Conservation (phyloP, 2,888 invertebrate species). For the Drosophila colorata region DNA sequence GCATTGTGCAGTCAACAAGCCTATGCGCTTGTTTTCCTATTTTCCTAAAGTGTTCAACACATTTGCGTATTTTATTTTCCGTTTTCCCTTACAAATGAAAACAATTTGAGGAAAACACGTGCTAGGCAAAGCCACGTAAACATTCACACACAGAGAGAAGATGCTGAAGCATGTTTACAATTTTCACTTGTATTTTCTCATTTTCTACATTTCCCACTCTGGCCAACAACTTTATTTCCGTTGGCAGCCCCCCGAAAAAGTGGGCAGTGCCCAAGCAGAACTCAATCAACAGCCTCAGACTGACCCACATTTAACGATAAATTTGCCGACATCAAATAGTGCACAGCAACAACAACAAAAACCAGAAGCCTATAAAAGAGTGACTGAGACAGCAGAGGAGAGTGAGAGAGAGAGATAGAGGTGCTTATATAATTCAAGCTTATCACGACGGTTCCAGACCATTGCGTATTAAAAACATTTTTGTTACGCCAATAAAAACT, state of each 20-base stretch:
- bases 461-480: slow-evolving; percentile 81
- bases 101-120: slow-evolving; percentile 37
- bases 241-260: slow-evolving; percentile 4
- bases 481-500: slow-evolving; percentile 78
- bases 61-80: slow-evolving; percentile 36
- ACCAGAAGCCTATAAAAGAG: slow-evolving; percentile 33
- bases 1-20: not conserved
- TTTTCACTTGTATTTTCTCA: slow-evolving; percentile 25
- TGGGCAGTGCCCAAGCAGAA: slow-evolving; percentile 53
- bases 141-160: slow-evolving; percentile 14
- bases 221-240: slow-evolving; percentile 31
- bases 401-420: not conserved
- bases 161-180: slow-evolving; percentile 32
- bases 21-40: slow-evolving; percentile 1
- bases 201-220: slow-evolving; percentile 6
- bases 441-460: slow-evolving; percentile 79
- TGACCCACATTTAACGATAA: slow-evolving; percentile 73
- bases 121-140: slow-evolving; percentile 13
- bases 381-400: not conserved
- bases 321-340: slow-evolving; percentile 67
- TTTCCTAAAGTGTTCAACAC: slow-evolving; percentile 25
- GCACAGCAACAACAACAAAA: slow-evolving; percentile 33
- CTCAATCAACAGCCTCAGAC: slow-evolving; percentile 69
- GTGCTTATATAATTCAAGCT: slow-evolving; percentile 63
- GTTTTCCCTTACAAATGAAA: slow-evolving; percentile 19